Base-by-base conservation (phyloP, 64 coral and sea anemone species). In the Hydrozoanthus tunicans region DNA sequence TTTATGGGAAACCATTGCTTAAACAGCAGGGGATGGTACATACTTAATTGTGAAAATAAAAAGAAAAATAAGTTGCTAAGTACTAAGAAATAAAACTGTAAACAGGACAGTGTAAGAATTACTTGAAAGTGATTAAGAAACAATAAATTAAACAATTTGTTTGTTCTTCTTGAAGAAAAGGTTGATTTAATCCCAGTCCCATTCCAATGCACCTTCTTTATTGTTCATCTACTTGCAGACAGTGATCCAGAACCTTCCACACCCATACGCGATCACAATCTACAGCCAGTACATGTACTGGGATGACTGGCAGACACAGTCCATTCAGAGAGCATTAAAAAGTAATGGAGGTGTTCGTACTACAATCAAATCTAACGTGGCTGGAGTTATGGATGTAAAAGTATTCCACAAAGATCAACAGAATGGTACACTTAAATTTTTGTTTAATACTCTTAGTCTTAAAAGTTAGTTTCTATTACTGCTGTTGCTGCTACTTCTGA, bases 231-330 rank as follows among this genome's bases (percentile, higher is more conserved):
- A 62, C 58, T 79, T 68, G 17, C 65, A 95, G 94, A 70, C 63
- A 25, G 79, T 96, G 62, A 78, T 56, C 20, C 78, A 70, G 9
- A 91, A 63, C 2, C 68, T 96, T 5, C 95, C 95, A 3, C 95
- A 96, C 52, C 95, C 95, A 10, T 96, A 96, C 52, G 90, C 95
- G 17, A 94, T 96, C 64, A 89, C 89, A 59, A 89, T 96, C 10
- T 96, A 83, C 70, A 86, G 76, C 81, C 72, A 96, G 24, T 96
- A 56, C n/a, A 94, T 96, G 66, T 96, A 89, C 90, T 96, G 95
- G 95, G 95, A 96, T 58, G 95, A 96, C 83, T 96, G 95, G 95
- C 91, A 90, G 32, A 96, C 95, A 3, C 92, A 73, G 3, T 91
- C 92, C 43, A 94, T 96, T 56, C 89, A 88, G 79, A 91, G 93